Conservation (phyloP, 2,113 vertebrate genomes). For the Mugil cephalus region DNA sequence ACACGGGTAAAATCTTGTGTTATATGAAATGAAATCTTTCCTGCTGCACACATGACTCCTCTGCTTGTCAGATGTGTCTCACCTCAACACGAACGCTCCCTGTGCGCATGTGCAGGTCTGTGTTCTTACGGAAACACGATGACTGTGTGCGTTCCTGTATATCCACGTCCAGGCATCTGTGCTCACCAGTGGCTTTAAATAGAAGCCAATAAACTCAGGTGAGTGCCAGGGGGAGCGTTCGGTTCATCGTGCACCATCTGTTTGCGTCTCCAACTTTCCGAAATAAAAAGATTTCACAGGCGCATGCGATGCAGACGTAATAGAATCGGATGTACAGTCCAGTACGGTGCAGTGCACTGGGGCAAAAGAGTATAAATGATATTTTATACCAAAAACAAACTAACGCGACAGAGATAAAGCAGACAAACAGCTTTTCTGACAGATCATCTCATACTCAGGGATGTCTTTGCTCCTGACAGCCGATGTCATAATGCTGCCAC, state of each 20-base stretch:
- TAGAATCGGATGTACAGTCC: neutral
- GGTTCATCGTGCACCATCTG: conserved; percentile 21
- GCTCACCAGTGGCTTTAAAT: conserved; percentile 30
- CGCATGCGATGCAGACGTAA: conserved; percentile 5
- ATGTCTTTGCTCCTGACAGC: conserved; percentile 9
- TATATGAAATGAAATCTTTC: neutral
- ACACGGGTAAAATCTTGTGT: too few relatives aligned
- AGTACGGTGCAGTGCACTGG: neutral
- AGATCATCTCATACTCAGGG: neutral
- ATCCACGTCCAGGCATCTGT: conserved; percentile 6
- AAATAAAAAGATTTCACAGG: conserved; percentile 6
- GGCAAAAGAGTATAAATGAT: neutral
- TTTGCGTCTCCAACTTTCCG: conserved; percentile 9
- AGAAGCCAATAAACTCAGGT: conserved; percentile 19
- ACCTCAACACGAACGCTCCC: neutral
- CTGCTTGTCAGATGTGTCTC: neutral
- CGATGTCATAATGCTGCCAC: conserved; percentile 21
- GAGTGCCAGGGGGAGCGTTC: conserved; percentile 4
- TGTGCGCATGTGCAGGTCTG: neutral
- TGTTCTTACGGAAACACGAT: neutral
- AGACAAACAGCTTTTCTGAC: neutral
- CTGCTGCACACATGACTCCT: neutral
- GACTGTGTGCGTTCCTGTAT: conserved; percentile 1
- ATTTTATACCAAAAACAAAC: too few relatives aligned
- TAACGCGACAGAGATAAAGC: too few relatives aligned